These are phyloP conservation scores for Chaenogobius annularis DNA, from an alignment of 2,113 vertebrate species.

Conservation along the genomic window DNA sequence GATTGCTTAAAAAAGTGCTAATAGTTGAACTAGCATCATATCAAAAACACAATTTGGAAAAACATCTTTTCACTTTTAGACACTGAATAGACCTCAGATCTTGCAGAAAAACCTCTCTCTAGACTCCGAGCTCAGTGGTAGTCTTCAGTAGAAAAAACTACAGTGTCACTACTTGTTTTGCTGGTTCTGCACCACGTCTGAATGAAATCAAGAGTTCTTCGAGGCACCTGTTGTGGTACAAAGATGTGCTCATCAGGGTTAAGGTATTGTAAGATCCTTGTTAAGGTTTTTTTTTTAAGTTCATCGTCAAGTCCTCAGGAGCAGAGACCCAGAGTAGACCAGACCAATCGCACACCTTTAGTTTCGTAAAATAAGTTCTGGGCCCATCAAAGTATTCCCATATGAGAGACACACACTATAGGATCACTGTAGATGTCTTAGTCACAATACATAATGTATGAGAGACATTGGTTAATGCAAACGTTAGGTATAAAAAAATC, in stretches of 20 bases:
- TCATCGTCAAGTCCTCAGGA: constrained; percentile 64
- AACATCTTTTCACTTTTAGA: constrained; percentile 27
- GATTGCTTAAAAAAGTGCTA: constrained; percentile 18
- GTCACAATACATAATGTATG: constrained; percentile 39
- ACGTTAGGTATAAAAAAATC: constrained; percentile 38
- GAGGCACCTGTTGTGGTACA: constrained; percentile 76
- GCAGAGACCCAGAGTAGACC: constrained; percentile 45
- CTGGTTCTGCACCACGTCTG: constrained; percentile 74
- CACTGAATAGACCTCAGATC: constrained; percentile 63
- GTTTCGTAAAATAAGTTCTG: constrained; percentile 39
- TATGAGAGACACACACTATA: constrained; percentile 38
- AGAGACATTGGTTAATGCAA: constrained; percentile 49
- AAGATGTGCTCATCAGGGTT: constrained; percentile 77
- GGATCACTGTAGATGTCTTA: constrained; percentile 36
- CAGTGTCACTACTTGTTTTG: constrained; percentile 70
- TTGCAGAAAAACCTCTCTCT: constrained; percentile 35
- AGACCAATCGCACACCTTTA: constrained; percentile 39
- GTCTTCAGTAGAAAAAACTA: constrained; percentile 70
- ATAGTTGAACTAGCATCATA: constrained; percentile 9
- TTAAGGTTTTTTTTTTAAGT: constrained; percentile 58
- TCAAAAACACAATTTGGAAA: constrained; percentile 13
- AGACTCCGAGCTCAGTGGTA: constrained; percentile 58
- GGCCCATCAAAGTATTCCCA: constrained; percentile 44
- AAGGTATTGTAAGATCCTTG: constrained; percentile 69
- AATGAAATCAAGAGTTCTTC: constrained; percentile 71